Conservation (phyloP, 2,797 vertebrate genomes). For the Austrolebias charrua region DNA sequence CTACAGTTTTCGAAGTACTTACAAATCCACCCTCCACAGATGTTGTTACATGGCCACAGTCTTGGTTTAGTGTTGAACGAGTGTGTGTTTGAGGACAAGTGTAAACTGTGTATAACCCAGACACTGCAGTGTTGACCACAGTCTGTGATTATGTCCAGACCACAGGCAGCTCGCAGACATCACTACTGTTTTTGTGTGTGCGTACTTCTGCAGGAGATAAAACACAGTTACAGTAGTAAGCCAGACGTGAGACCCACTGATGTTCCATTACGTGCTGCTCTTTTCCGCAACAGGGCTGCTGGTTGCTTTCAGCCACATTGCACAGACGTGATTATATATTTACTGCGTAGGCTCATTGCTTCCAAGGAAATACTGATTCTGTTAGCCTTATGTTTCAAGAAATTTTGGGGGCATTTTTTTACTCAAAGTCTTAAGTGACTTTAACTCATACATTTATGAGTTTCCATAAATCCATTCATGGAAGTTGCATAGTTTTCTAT, state of each 20-base stretch:
- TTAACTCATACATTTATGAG: constrained; percentile 1
- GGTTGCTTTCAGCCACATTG: constrained; percentile 59
- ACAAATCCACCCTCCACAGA: constrained; percentile 1
- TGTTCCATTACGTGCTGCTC: constrained; percentile 82
- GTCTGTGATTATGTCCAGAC: constrained; percentile 73
- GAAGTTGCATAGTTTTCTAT: not conserved
- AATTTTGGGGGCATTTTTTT: constrained; percentile 26
- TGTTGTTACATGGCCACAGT: constrained; percentile 17
- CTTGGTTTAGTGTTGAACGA: constrained; percentile 31
- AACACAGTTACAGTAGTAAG: constrained; percentile 72
- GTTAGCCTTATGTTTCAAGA: constrained; percentile 50
- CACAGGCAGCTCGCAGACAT: constrained; percentile 66
- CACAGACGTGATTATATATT: constrained; percentile 55
- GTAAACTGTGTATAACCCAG: constrained; percentile 73
- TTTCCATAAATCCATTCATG: constrained; percentile 1
- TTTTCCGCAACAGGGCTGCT: constrained; percentile 68
- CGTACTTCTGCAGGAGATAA: constrained; percentile 66
- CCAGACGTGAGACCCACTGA: constrained; percentile 78
- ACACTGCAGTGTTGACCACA: constrained; percentile 64
- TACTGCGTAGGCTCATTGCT: constrained; percentile 50
- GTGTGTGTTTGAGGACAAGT: constrained; percentile 60
- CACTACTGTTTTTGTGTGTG: constrained; percentile 62
- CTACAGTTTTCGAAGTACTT: constrained; percentile 2
- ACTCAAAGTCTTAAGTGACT: constrained; percentile 20
- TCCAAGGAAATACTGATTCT: constrained; percentile 43